Evolutionary conservation across 2,113 vertebrate species (phyloP).

Genomic region (Catharus minimus): DNA sequence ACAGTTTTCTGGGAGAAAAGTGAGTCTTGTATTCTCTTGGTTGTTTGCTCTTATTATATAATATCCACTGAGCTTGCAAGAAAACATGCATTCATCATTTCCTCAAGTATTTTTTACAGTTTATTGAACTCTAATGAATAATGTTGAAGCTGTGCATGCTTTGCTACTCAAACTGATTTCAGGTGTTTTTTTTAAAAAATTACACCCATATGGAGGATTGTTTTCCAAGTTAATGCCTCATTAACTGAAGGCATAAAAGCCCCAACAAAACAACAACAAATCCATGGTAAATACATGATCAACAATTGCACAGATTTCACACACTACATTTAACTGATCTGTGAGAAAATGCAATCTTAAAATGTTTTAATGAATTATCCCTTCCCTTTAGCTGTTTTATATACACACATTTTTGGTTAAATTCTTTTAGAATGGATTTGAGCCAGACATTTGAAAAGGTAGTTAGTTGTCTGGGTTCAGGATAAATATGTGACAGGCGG

Average conservation of each 20-base stretch:
- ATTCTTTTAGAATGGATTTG: background rate
- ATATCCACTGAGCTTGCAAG: background rate
- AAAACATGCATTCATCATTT: background rate
- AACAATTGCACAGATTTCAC: fast-evolving
- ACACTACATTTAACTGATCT: background rate
- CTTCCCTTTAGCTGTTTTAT: background rate
- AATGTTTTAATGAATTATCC: background rate
- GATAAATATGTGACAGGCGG: background rate
- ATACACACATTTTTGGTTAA: background rate
- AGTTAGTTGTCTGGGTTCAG: background rate
- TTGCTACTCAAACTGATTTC: background rate
- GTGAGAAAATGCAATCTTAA: background rate
- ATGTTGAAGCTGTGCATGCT: background rate
- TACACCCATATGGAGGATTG: background rate
- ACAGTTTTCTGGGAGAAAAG: background rate
- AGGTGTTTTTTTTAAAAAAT: background rate
- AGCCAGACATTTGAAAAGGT: background rate
- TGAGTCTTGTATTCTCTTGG: background rate
- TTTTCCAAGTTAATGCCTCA: background rate
- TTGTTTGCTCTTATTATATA: background rate
- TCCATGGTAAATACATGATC: background rate
- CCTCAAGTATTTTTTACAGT: background rate
- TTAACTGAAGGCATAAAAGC: background rate
- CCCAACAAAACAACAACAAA: background rate
- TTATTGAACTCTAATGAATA: background rate